Evolutionary conservation across 2,888 invertebrate genomes (phyloP), one percentile per base, ranked within the genome.

Genomic region (Branchipolynoe longqiensis): DNA sequence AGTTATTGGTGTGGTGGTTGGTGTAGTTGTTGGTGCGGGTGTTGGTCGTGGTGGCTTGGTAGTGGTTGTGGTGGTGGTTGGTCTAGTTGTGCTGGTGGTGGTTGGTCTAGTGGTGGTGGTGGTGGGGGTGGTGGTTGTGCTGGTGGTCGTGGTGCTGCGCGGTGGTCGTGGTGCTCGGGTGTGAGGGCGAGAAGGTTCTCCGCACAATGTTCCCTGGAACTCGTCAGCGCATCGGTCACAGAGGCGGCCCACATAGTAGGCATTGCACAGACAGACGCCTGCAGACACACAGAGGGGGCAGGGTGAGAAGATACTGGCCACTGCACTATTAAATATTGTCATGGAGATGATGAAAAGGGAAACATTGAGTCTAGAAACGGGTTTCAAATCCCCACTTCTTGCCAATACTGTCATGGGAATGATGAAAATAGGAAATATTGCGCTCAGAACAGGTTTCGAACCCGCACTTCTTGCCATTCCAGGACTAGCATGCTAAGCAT

Each of bases 251-350:
- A 8, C 78, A 48, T 48, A 41, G 78, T 25, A 78, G 25, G 78
- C 6, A 1, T 78, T 28, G 48, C 78, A 78, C 22, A 48, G 78
- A 48, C 78, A 78, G 78, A 78, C 31, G n/a, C 78, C 78, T 78
- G 41, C n/a, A n/a, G n/a, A n/a, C n/a, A n/a, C n/a, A n/a, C n/a
- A n/a, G n/a, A n/a, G n/a, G n/a, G n/a, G n/a, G n/a, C n/a, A n/a
- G n/a, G n/a, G n/a, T n/a, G n/a, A n/a, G n/a, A n/a, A n/a, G n/a
- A n/a, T n/a, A n/a, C n/a, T n/a, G n/a, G n/a, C n/a, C n/a, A n/a
- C n/a, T n/a, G n/a, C n/a, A n/a, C n/a, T n/a, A n/a, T n/a, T n/a
- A n/a, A n/a, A n/a, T n/a, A n/a, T n/a, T n/a, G n/a, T n/a, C n/a
- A n/a, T n/a, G n/a, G n/a, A n/a, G n/a, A n/a, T n/a, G n/a, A n/a